Evolutionary conservation across 2,888 invertebrate species (phyloP), one percentile per base, ranked within the genome.

Genomic region (Nowickia ferox): DNA sequence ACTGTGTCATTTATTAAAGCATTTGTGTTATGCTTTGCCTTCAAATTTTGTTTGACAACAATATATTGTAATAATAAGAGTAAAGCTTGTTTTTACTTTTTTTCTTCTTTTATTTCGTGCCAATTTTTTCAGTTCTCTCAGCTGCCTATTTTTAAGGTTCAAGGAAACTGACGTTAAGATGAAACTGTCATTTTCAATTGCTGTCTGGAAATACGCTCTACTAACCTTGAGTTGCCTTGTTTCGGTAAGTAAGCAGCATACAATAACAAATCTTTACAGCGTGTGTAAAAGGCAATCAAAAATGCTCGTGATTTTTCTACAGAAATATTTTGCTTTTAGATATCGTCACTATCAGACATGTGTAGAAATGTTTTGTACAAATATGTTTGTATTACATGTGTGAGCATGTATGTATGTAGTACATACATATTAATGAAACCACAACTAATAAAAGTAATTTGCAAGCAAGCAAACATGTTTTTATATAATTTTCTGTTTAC

Each of bases 151-250:
- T 65, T 57, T 65, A 77, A 79, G 72, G 75, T 74, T 86, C 75
- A 84, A 83, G 80, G 72, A 76, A 81, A 82, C 57, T 75, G 71
- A 77, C 83, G 79, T 59, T 48, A 86, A 46, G 83, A 91, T 91
- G 91, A 90, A 91, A 86, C 88, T 91, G 87, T 89, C 90, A 19
- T 89, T 91, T 76, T 87, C 89, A n/a, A 88, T 88, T 68, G 87
- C 89, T 38, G 88, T 90, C 77, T 91, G 91, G 91, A 92, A 91
- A 84, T 91, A 91, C 87, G 90, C 89, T 61, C 76, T 91, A 17
- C 88, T 91, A 65, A 88, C 88, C 82, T 88, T 90, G 63, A 90
- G 88, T 84, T 87, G 89, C 87, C 69, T 91, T 10, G 90, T 91
- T 84, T 88, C 89, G 89, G 91, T 91, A 88, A 91, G 91, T 91